These are phyloP conservation scores for Meiosimyza decipiens DNA, from an alignment of 2,888 invertebrate genomes.

Conservation along the genomic window DNA sequence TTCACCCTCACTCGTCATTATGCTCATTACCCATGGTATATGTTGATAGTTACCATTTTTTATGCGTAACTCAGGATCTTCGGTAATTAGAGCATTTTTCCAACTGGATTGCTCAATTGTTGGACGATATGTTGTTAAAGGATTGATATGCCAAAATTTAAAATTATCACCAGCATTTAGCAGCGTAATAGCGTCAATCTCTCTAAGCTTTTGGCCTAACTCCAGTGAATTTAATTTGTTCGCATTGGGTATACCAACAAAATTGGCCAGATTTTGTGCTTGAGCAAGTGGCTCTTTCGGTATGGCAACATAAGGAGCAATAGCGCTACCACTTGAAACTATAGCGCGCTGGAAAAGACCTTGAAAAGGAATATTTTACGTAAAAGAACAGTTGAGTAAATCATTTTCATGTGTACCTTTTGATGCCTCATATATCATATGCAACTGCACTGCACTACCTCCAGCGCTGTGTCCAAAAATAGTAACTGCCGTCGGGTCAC, in stretches of 20 bases:
- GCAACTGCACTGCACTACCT: constrained; percentile 65
- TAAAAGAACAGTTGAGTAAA: background rate
- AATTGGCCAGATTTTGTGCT: constrained; percentile 58
- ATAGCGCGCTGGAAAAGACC: constrained; percentile 66
- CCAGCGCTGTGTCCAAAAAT: constrained; percentile 68
- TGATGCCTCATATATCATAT: constrained; percentile 66
- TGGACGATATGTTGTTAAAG: constrained; percentile 62
- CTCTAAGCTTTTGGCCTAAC: constrained; percentile 63
- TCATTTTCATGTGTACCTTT: constrained; percentile 52
- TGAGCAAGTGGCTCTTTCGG: constrained; percentile 52
- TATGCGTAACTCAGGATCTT: constrained; percentile 63
- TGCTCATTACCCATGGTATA: constrained; percentile 68
- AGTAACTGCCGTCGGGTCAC: constrained; percentile 64
- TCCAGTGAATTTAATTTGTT: constrained; percentile 47
- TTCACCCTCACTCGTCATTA: constrained; percentile 65
- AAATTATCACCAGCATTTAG: constrained; percentile 61
- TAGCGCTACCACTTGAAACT: constrained; percentile 65
- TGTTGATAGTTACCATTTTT: constrained; percentile 58
- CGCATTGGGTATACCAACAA: constrained; percentile 58
- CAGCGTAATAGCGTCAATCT: constrained; percentile 59
- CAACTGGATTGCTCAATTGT: constrained; percentile 62
- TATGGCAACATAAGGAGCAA: constrained; percentile 52
- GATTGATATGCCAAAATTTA: constrained; percentile 67
- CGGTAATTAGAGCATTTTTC: constrained; percentile 65
- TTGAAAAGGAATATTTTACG: constrained; percentile 36